These are phyloP conservation scores for Saguinus midas DNA, from an alignment of 2,113 vertebrate species.

Conservation along the genomic window DNA sequence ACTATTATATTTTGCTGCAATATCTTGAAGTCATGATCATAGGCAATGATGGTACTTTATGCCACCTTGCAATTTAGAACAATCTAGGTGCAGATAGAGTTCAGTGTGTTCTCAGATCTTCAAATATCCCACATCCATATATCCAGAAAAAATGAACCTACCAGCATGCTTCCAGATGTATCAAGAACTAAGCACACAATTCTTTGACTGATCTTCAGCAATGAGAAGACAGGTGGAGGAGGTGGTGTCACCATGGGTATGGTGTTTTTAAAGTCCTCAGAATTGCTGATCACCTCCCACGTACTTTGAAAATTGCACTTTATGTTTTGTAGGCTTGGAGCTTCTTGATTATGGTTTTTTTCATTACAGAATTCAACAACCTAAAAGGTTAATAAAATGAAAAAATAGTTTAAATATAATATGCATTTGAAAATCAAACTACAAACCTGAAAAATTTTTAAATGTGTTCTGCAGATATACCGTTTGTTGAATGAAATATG, in stretches of 20 bases:
- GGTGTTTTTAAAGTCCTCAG: constrained; percentile 76
- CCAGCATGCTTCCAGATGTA: constrained; percentile 82
- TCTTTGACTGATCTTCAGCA: constrained; percentile 75
- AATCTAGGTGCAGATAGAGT: neutral
- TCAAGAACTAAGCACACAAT: constrained; percentile 82
- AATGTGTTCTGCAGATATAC: neutral
- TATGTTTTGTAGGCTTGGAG: constrained; percentile 84
- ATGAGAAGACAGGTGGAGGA: constrained; percentile 66
- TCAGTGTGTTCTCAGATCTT: neutral
- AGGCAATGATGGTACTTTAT: neutral
- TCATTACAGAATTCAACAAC: constrained; percentile 81
- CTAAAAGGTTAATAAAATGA: constrained; percentile 69
- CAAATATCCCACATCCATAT: neutral
- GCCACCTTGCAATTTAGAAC: neutral
- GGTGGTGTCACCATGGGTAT: neutral
- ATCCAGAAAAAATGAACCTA: constrained; percentile 65
- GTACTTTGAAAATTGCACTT: constrained; percentile 80
- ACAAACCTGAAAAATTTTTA: neutral
- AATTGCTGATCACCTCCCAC: constrained; percentile 82
- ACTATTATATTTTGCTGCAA: neutral
- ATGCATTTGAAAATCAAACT: neutral
- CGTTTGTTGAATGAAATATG: constrained; percentile 32
- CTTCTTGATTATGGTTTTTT: constrained; percentile 81
- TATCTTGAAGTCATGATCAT: neutral
- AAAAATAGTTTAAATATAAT: neutral